Evolutionary conservation across 2,113 vertebrate species (phyloP).

Genomic region (Scomber colias): DNA sequence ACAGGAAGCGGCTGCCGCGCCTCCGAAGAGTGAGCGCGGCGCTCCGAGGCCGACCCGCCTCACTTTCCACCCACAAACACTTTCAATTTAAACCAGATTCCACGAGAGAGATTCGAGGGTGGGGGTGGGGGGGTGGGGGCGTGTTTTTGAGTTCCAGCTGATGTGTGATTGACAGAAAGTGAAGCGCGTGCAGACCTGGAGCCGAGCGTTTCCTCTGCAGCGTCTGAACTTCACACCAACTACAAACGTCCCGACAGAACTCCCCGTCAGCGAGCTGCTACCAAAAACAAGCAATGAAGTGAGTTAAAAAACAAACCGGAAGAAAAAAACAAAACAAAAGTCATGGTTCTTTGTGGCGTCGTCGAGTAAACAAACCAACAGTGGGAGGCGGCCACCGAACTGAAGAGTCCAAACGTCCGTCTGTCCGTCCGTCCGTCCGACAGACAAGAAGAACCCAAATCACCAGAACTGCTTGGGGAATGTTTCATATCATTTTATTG

Average conservation of each 20-base stretch:
- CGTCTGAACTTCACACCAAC: slow-evolving; percentile 3
- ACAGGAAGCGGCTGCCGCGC: slow-evolving; percentile 58
- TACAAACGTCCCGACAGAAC: slow-evolving; percentile 8
- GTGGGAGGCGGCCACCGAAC: slow-evolving; percentile 15
- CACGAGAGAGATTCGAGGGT: neutral
- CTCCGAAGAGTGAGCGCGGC: slow-evolving; percentile 45
- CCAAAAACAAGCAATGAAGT: slow-evolving; percentile 17
- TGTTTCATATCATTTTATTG: slow-evolving; percentile 95
- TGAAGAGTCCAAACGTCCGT: slow-evolving; percentile 50
- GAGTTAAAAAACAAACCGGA: slow-evolving; percentile 12
- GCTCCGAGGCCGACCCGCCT: slow-evolving; percentile 2
- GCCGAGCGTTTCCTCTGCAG: slow-evolving; percentile 10
- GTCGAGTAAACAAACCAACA: slow-evolving; percentile 40
- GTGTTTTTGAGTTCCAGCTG: too few species aligned
- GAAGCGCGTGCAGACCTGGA: neutral
- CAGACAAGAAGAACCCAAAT: slow-evolving; percentile 67
- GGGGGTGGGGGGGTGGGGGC: neutral
- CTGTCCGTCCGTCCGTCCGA: slow-evolving; percentile 36
- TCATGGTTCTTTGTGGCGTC: slow-evolving; percentile 44
- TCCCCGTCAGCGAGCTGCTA: slow-evolving; percentile 1
- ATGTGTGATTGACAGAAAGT: neutral
- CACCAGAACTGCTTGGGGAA: slow-evolving; percentile 89
- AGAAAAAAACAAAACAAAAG: slow-evolving; percentile 11
- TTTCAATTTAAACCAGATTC: neutral
- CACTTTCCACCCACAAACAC: neutral